Conservation (phyloP, 2,888 invertebrate species). For the Apomyelois bistriatella region DNA sequence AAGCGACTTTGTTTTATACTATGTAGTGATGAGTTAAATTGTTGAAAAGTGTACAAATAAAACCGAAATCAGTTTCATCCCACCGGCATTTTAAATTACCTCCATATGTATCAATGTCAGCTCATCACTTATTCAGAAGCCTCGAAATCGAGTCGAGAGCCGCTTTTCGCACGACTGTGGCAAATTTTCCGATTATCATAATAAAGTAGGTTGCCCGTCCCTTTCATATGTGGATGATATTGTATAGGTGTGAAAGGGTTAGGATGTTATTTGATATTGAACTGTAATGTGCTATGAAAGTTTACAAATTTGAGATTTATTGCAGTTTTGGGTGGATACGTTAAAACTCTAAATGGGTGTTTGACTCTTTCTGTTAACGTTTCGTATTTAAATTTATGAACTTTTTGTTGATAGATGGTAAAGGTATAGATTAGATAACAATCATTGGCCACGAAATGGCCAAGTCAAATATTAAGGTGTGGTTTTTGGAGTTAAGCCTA, state of each 20-base stretch:
- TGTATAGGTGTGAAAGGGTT: slow-evolving; percentile 6
- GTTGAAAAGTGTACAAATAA: slow-evolving; percentile 13
- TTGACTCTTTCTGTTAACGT: no score
- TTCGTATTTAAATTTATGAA: no score
- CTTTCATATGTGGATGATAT: slow-evolving; percentile 21
- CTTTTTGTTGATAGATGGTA: no score
- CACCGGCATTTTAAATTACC: slow-evolving; percentile 37
- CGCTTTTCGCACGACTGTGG: slow-evolving; percentile 50
- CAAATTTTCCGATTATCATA: slow-evolving; percentile 70
- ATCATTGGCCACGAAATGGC: no score
- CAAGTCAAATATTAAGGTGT: no score
- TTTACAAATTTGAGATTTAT: not conserved
- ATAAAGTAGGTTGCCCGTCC: slow-evolving; percentile 54
- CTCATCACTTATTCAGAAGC: slow-evolving; percentile 63
- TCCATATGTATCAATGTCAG: slow-evolving; percentile 44
- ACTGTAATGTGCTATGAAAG: slow-evolving; percentile 3
- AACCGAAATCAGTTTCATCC: slow-evolving; percentile 16
- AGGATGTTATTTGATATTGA: not conserved
- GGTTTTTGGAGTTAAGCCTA: no score
- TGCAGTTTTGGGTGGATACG: not conserved
- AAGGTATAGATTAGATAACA: no score
- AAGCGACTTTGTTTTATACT: not conserved
- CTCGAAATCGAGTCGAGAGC: slow-evolving; percentile 42
- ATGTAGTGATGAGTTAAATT: slow-evolving; percentile 8
- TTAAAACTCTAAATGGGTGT: no score